Base-by-base conservation (phyloP, 2,797 vertebrate genomes). In the Melanitta fusca region DNA sequence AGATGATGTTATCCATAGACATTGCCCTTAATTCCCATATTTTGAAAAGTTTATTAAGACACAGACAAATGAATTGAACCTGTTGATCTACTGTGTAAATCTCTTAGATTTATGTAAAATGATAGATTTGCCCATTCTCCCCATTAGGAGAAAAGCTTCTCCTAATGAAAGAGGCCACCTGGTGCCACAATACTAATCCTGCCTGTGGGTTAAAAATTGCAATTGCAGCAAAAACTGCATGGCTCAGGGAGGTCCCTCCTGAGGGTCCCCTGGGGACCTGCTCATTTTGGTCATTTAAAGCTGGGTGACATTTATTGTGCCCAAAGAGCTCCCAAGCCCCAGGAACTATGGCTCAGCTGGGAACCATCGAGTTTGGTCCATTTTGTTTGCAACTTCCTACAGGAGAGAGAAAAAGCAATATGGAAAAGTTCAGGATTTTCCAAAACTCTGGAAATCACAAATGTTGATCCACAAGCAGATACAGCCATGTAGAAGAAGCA, bases 221-320 rank as follows among this genome's bases (percentile, higher is more conserved):
- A 77, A 69, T 9, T 64, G 60, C 68, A 69, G 64, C 77, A 64
- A 78, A 90, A 91, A 21, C 20, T 66, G n/a, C 65, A 66, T 0
- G 1, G 19, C 39, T 47, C 1, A 0, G 6, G 39, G 70, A 49
- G 1, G 2, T 64, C 4, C 32, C 32, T 20, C 8, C 6, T 0
- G 0, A 72, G 7, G 8, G 15, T n/a, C 3, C 5, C 16, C 19
- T 9, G 41, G 16, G 43, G 11, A 49, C 11, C 5, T 53, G 25
- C 7, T 57, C 12, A 1, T 65, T 89, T 60, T 2, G 8, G 12
- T 20, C 3, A 8, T 32, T 43, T 45, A 41, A 25, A 43, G 3
- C 39, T 32, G 18, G 21, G 18, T 54, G 43, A 66, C 6, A 8
- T 30, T 54, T n/a, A 1, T 6, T 30, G 38, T 15, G 45, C 12